Conservation (phyloP, 2,888 invertebrate genomes). For the Oligia strigilis region DNA sequence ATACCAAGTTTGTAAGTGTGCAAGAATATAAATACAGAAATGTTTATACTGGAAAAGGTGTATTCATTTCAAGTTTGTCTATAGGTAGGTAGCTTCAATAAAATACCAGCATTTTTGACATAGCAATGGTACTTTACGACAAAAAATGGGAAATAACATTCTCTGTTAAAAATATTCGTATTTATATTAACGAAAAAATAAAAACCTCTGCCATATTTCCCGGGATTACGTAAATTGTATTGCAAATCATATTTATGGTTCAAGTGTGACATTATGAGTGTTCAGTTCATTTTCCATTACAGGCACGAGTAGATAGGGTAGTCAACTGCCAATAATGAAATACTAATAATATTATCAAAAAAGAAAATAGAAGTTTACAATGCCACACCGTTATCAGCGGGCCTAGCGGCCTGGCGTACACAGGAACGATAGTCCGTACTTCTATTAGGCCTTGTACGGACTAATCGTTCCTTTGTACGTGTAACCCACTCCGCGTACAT, state of each 20-base stretch:
- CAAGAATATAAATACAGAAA: too few species aligned
- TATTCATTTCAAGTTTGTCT: too few species aligned
- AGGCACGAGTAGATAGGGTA: slow-evolving; percentile 48
- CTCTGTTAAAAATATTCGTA: not conserved
- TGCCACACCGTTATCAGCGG: not conserved
- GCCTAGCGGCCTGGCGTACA: not conserved
- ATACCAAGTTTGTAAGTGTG: too few species aligned
- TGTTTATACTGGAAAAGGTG: too few species aligned
- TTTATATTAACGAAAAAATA: slow-evolving; percentile 39
- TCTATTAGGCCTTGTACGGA: too few species aligned
- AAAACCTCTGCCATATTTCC: slow-evolving; percentile 44
- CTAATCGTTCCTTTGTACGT: too few species aligned
- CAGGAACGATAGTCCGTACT: too few species aligned
- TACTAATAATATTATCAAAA: not conserved
- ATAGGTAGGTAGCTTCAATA: not conserved
- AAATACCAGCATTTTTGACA: not conserved
- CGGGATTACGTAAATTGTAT: slow-evolving; percentile 59
- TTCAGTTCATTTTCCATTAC: slow-evolving; percentile 69
- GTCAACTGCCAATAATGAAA: slow-evolving; percentile 1
- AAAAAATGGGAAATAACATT: not conserved
- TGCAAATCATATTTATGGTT: slow-evolving; percentile 68
- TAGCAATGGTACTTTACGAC: too few species aligned
- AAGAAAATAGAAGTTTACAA: not conserved
- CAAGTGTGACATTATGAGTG: slow-evolving; percentile 65
- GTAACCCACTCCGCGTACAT: too few species aligned